Evolutionary conservation across 2,888 invertebrate species (phyloP).

Genomic region (Drosophila macrothrix): DNA sequence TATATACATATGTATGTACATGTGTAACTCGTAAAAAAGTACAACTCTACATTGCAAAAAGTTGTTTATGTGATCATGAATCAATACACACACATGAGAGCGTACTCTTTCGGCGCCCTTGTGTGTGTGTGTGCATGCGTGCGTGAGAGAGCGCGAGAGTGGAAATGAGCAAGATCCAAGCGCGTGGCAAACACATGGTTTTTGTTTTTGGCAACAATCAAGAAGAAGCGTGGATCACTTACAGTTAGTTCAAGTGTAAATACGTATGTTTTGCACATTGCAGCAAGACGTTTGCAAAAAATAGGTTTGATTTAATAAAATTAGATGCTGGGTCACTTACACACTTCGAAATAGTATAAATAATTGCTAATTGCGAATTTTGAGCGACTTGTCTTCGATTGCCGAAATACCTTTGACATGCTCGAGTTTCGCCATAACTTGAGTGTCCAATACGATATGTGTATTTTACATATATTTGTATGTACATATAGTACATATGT

Average conservation of each 20-base stretch:
- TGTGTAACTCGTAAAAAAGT: conserved; percentile 48
- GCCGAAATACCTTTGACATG: neutral
- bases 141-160: conserved; percentile 12
- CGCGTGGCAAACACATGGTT: conserved; percentile 79
- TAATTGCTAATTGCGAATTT: neutral
- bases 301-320: neutral
- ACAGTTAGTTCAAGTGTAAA: conserved; percentile 42
- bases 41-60: conserved; percentile 40
- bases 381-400: neutral
- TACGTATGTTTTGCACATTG: conserved; percentile 31
- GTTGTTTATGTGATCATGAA: conserved; percentile 49
- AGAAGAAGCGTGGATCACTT: conserved; percentile 55
- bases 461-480: neutral
- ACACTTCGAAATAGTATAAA: neutral
- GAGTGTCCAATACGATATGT: neutral
- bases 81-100: conserved; percentile 7
- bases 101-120: conserved; percentile 25
- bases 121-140: neutral
- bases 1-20: conserved; percentile 29
- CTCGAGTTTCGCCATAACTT: neutral
- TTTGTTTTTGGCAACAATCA: conserved; percentile 75
- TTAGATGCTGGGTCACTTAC: neutral
- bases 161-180: conserved; percentile 43
- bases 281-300: neutral
- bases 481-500: conserved; percentile 24